Percentiles rank a stretch among this genome's conserved stretches.
These are phyloP conservation scores for Helostoma temminkii DNA, from an alignment of 2,797 vertebrate species.

Conservation along the genomic window DNA sequence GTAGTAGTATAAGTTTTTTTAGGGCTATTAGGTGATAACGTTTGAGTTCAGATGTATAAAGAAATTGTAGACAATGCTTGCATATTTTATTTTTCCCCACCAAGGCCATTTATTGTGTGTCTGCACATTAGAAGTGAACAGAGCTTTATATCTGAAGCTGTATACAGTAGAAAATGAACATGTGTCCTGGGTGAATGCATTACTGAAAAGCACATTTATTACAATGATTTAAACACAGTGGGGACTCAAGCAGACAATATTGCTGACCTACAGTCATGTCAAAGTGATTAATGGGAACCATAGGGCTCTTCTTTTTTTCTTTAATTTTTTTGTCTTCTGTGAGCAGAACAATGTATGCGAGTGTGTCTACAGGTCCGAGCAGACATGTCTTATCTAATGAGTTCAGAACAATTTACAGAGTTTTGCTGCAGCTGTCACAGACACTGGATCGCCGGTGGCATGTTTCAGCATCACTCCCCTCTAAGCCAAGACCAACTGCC, in stretches of 20 bases:
- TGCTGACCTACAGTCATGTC: conserved; percentile 41
- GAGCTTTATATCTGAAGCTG: not conserved
- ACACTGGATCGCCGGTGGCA: conserved; percentile 21
- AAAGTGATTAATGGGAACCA: conserved; percentile 29
- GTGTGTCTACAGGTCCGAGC: not conserved
- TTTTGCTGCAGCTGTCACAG: conserved; percentile 40
- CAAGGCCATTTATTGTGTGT: conserved; percentile 22
- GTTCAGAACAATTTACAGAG: conserved; percentile 29
- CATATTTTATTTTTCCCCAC: conserved; percentile 38
- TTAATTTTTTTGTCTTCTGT: conserved; percentile 25
- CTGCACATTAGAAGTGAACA: conserved; percentile 2
- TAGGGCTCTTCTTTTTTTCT: conserved; percentile 22
- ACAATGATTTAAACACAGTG: conserved; percentile 32
- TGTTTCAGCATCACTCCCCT: conserved; percentile 27
- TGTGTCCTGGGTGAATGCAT: conserved; percentile 3
- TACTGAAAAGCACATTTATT: conserved; percentile 37
- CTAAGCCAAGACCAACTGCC: conserved; percentile 40
- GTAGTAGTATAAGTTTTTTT: conserved; percentile 68
- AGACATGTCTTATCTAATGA: conserved; percentile 15
- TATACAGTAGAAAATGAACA: conserved; percentile 1
- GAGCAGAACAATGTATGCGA: not conserved
- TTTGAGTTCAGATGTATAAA: no score
- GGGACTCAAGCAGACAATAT: conserved; percentile 35
- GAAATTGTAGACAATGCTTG: conserved; percentile 29
- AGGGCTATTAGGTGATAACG: conserved; percentile 27